Evolutionary conservation across 2,113 vertebrate genomes (phyloP).

Genomic region (Pachypanchax playfairii): DNA sequence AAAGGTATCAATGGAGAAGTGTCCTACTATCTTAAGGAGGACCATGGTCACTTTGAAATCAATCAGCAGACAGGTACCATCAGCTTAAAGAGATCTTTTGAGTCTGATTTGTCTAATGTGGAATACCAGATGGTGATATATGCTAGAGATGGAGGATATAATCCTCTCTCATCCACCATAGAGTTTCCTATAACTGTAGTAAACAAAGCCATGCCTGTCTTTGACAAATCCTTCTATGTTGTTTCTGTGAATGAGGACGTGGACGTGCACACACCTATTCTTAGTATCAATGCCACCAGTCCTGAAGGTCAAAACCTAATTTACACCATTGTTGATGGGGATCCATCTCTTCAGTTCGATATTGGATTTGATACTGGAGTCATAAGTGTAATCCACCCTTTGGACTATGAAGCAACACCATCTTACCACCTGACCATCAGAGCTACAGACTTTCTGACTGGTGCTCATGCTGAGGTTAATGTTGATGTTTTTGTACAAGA

Average conservation of each 20-base stretch:
- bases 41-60: slow-evolving; percentile 95
- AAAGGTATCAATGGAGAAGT: slow-evolving; percentile 93
- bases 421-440: slow-evolving; percentile 88
- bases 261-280: slow-evolving; percentile 87
- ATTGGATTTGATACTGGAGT: slow-evolving; percentile 96
- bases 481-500: slow-evolving; percentile 90
- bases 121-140: slow-evolving; percentile 90
- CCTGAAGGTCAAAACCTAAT: slow-evolving; percentile 95
- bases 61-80: slow-evolving; percentile 85
- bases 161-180: slow-evolving; percentile 83
- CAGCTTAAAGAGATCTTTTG: slow-evolving; percentile 88
- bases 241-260: slow-evolving; percentile 89
- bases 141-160: slow-evolving; percentile 90
- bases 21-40: slow-evolving; percentile 88
- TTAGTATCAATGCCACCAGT: slow-evolving; percentile 94
- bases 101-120: slow-evolving; percentile 92
- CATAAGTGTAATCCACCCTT: slow-evolving; percentile 87
- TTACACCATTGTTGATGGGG: slow-evolving; percentile 94
- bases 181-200: slow-evolving; percentile 95
- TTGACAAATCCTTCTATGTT: slow-evolving; percentile 93
- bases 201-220: slow-evolving; percentile 98
- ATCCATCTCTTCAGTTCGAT: slow-evolving; percentile 90
- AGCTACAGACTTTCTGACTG: slow-evolving; percentile 93
- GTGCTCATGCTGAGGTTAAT: slow-evolving; percentile 91
- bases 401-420: slow-evolving; percentile 88